These are phyloP conservation scores for Capreolus pygargus DNA, from an alignment of 2,113 vertebrate genomes.

Conservation along the genomic window DNA sequence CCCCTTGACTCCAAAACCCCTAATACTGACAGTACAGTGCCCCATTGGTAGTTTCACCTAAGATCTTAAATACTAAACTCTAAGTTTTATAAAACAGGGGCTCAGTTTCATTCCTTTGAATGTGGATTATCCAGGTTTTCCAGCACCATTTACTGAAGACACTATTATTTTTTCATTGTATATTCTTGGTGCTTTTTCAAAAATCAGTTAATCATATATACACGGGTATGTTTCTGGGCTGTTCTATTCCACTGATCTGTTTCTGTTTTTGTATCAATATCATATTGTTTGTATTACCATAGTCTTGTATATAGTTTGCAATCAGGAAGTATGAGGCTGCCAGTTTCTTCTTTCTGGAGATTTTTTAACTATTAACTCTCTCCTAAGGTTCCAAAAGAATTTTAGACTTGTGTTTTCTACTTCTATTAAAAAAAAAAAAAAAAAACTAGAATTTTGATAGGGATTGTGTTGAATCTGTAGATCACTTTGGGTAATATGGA, in stretches of 20 bases:
- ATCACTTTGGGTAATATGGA: neutral
- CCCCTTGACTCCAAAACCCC: neutral
- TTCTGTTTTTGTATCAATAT: neutral
- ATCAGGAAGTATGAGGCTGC: neutral
- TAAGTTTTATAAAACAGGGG: neutral
- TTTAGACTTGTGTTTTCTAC: neutral
- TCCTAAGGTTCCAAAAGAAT: neutral
- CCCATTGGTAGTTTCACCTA: neutral
- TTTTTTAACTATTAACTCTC: neutral
- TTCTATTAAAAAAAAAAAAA: neutral
- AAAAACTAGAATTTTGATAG: neutral
- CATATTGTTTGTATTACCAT: neutral
- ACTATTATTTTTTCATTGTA: neutral
- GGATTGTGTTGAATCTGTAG: neutral
- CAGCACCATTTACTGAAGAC: neutral
- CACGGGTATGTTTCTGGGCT: neutral
- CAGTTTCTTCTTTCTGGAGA: neutral
- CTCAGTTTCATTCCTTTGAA: neutral
- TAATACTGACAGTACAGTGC: neutral
- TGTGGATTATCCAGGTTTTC: neutral
- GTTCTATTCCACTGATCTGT: neutral
- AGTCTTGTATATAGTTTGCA: neutral
- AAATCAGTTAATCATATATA: neutral
- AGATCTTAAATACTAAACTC: neutral
- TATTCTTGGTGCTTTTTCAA: neutral